Evolutionary conservation across 2,888 invertebrate genomes (phyloP).

Genomic region (Ormyrus nitidulus): DNA sequence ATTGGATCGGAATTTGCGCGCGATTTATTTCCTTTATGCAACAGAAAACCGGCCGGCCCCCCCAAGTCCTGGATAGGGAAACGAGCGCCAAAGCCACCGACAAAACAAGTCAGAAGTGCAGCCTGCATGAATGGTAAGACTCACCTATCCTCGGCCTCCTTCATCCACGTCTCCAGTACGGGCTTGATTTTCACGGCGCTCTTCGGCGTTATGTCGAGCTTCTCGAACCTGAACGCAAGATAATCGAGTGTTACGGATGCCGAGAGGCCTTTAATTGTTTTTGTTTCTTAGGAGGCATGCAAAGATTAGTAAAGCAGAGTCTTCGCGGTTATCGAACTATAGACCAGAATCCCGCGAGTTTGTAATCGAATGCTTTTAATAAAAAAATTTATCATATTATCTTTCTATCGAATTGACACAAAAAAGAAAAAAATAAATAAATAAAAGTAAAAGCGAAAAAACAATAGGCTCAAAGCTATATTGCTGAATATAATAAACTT

Average conservation of each 20-base stretch:
- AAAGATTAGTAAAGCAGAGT: slow-evolving; percentile 28
- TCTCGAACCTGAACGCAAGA: slow-evolving; percentile 89
- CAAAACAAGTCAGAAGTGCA: too few species aligned
- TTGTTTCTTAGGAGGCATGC: slow-evolving; percentile 48
- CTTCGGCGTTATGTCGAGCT: slow-evolving; percentile 99
- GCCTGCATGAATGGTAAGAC: slow-evolving; percentile 60
- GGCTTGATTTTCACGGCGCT: slow-evolving; percentile 99
- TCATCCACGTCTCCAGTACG: slow-evolving; percentile 99
- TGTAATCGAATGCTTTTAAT: neutral
- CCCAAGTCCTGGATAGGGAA: too few species aligned
- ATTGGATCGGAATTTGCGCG: slow-evolving; percentile 35
- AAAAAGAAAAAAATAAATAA: neutral
- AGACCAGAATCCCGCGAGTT: too few species aligned
- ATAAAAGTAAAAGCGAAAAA: slow-evolving; percentile 7
- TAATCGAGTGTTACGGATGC: slow-evolving; percentile 36
- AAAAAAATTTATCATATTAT: slow-evolving; percentile 2
- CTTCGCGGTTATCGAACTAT: neutral
- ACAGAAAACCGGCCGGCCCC: slow-evolving; percentile 4
- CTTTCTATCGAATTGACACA: neutral
- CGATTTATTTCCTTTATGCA: slow-evolving; percentile 18
- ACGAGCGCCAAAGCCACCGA: too few species aligned
- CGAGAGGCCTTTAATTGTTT: neutral
- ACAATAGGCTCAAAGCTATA: slow-evolving; percentile 41
- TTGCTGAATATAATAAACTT: slow-evolving; percentile 40
- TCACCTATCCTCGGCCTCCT: slow-evolving; percentile 97